Evolutionary conservation across 2,113 vertebrate genomes (phyloP), one percentile per base, ranked within the genome.

Genomic region (Anolis sagrei): DNA sequence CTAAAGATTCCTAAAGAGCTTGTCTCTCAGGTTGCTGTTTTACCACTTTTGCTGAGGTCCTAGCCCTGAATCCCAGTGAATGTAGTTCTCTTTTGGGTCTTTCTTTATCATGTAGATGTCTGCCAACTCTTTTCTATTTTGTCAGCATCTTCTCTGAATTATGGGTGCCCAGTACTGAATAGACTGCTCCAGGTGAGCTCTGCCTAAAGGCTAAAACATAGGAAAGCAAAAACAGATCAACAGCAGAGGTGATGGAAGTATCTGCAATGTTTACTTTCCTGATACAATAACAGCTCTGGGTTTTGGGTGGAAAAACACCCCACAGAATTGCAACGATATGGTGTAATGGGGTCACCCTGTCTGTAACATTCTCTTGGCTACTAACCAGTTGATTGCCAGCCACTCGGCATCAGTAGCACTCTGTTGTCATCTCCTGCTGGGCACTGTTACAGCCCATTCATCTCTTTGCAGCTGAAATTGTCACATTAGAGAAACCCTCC

Each of bases 391-490:
- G 66, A 79, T 73, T 74, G 44, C 49, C 78, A 79, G 25, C 70
- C 81, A 4, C 14, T 36, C 7, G 79, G 18, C 58, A 32, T 54
- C 34, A 86, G 27, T 2, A 82, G 3, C 1, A 16, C 8, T 76
- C 62, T 73, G n/a, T 10, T 74, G 6, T 44, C 78, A 9, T 13
- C 72, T 21, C 9, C 7, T 79, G 51, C 5, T 1, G 0, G 16
- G 2, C 29, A 83, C 48, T 29, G 23, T 87, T 79, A 68, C 36
- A 90, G 62, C 32, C 79, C n/a, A 27, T n/a, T 87, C 44, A 74
- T 87, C 54, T 76, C 48, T 75, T 81, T 88, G n/a, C 68, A 68
- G 73, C 70, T 51, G 62, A 81, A 51, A 32, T 64, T 78, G 7
- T 48, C 68, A 69, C 10, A 58, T 78, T 29, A 2, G 21, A 16